These are phyloP conservation scores for Sepioteuthis lessoniana DNA, from an alignment of 2,888 invertebrate genomes.

Conservation along the genomic window DNA sequence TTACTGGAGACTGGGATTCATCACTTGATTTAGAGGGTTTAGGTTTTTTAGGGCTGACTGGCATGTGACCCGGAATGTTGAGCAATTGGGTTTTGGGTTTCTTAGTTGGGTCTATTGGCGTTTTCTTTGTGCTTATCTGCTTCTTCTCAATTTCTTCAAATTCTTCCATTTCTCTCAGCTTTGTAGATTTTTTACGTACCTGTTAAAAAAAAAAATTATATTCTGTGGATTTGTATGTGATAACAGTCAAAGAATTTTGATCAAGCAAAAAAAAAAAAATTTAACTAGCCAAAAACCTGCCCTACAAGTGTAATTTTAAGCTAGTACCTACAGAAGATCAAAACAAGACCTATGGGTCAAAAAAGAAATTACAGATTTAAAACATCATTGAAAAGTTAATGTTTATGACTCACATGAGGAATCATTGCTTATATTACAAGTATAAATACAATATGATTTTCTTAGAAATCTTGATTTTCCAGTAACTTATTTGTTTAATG, in stretches of 20 bases:
- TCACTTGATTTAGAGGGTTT: constrained; percentile 51
- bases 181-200: constrained; percentile 94
- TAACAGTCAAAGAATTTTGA: neutral
- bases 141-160: constrained; percentile 71
- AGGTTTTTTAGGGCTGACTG: constrained; percentile 49
- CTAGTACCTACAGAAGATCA: too few relatives aligned
- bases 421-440: too few relatives aligned
- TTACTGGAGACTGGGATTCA: constrained; percentile 44
- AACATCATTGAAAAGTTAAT: too few relatives aligned
- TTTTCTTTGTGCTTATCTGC: constrained; percentile 58
- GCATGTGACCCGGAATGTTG: constrained; percentile 45
- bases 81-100: constrained; percentile 49
- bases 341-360: too few relatives aligned
- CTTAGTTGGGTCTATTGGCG: neutral
- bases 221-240: neutral
- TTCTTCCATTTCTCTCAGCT: constrained; percentile 92
- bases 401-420: too few relatives aligned
- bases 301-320: too few relatives aligned
- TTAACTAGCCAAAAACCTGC: too few relatives aligned
- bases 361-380: too few relatives aligned
- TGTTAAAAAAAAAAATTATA: constrained; percentile 52
- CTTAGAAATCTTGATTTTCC: too few relatives aligned
- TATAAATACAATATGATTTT: too few relatives aligned
- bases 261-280: neutral
- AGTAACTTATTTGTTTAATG: too few relatives aligned